Conservation (phyloP, 2,113 vertebrate species). For the Alligator sinensis region DNA sequence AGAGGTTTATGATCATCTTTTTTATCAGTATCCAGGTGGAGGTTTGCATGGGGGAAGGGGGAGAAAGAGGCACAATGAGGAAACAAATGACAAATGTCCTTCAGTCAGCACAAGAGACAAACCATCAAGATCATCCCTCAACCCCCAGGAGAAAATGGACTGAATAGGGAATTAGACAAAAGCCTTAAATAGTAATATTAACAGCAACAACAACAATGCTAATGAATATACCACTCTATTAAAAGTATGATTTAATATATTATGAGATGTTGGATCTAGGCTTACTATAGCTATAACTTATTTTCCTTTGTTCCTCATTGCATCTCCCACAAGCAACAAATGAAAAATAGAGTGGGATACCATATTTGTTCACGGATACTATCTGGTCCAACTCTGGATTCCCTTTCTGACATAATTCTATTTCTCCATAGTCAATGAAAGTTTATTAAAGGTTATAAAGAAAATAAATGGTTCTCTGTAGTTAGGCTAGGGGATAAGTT, state of each 20-base stretch:
- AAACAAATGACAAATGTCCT: neutral
- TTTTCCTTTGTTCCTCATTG: neutral
- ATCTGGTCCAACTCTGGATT: neutral
- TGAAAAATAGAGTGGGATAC: slow-evolving; percentile 1
- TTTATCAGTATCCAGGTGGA: neutral
- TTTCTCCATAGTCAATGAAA: slow-evolving; percentile 35
- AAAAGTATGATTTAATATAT: slow-evolving; percentile 44
- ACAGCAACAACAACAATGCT: neutral
- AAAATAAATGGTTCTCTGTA: slow-evolving; percentile 59
- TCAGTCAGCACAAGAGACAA: rapidly evolving
- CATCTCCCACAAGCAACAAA: neutral
- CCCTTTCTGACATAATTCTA: slow-evolving; percentile 17
- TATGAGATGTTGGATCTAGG: neutral
- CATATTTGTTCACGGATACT: neutral
- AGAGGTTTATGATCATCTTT: neutral
- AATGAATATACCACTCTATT: neutral
- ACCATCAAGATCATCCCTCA: rapidly evolving
- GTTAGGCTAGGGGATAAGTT: slow-evolving; percentile 42
- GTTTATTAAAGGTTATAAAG: slow-evolving; percentile 50
- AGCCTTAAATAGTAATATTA: neutral
- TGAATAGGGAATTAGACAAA: neutral
- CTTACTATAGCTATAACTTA: slow-evolving; percentile 40
- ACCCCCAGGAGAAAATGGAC: neutral
- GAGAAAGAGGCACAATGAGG: neutral
- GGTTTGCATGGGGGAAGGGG: neutral